A percentile compares a stretch with the other conserved stretches of the same genome.
Evolutionary conservation across 2,113 vertebrate species (phyloP).

Genomic region (Sardina pilchardus): DNA sequence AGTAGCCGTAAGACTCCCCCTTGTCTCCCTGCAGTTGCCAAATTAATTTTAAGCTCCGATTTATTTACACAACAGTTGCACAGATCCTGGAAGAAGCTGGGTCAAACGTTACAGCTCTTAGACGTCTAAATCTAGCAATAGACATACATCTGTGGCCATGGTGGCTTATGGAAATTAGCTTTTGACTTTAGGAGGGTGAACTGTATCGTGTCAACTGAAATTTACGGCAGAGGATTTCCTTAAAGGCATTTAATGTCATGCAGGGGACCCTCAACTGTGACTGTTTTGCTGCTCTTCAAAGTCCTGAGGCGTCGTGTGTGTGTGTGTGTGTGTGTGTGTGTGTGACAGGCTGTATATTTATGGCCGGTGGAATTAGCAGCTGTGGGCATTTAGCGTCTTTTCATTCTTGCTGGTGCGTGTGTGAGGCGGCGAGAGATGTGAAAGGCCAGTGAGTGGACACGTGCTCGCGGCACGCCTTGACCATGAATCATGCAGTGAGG

Average conservation of each 20-base stretch:
- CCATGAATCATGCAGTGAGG: neutral
- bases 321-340: neutral
- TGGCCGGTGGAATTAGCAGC: neutral
- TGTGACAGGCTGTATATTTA: neutral
- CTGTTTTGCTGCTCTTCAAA: neutral
- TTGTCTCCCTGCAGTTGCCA: neutral
- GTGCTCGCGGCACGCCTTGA: conserved; percentile 14
- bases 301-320: neutral
- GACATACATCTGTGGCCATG: neutral
- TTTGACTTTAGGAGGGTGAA: neutral
- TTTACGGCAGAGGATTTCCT: neutral
- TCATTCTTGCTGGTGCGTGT: neutral
- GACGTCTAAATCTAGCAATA: neutral
- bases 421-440: neutral
- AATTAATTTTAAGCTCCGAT: neutral
- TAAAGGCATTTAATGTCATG: neutral
- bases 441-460: neutral
- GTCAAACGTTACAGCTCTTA: neutral
- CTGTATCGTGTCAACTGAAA: neutral
- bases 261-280: neutral
- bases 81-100: neutral
- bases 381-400: neutral
- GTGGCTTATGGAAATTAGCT: neutral
- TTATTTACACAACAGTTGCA: neutral
- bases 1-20: neutral